Evolutionary conservation across 1,140 invertebrate species (phyloP).

Genomic region (Drosophila neocordata): DNA sequence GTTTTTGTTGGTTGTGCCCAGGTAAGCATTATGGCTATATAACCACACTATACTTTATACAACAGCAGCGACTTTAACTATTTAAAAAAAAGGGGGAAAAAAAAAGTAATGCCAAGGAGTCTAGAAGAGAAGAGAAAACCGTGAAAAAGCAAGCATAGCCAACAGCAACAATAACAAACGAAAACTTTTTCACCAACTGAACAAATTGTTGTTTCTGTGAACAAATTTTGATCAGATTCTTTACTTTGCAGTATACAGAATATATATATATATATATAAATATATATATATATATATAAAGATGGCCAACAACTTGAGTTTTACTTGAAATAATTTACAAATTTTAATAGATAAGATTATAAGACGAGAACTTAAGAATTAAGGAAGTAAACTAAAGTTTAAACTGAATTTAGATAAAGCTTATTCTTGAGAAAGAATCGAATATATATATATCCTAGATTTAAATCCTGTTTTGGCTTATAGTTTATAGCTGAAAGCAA

Average conservation of each 20-base stretch:
- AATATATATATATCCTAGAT: no score
- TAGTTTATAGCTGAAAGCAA: no score
- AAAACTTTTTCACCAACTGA: slow-evolving; percentile 45
- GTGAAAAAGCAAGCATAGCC: not conserved
- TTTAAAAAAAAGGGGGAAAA: slow-evolving; percentile 13
- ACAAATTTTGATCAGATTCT: slow-evolving; percentile 15
- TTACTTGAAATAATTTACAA: not conserved
- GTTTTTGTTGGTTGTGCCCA: slow-evolving; percentile 60
- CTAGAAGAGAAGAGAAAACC: not conserved
- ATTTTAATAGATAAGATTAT: not conserved
- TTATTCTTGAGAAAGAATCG: no score
- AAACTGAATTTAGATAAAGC: no score
- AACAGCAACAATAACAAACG: slow-evolving; percentile 37
- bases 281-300: not conserved
- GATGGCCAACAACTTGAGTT: not conserved
- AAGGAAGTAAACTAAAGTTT: no score
- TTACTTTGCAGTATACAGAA: not conserved
- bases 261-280: no score
- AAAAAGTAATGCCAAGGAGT: not conserved
- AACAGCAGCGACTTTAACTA: slow-evolving; percentile 36
- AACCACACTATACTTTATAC: slow-evolving; percentile 47
- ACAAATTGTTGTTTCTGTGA: slow-evolving; percentile 32
- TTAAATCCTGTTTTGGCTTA: no score
- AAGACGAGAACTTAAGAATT: no score
- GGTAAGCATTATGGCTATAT: slow-evolving; percentile 78